Evolutionary conservation across 2,888 invertebrate genomes (phyloP), one percentile per base, ranked within the genome.

Genomic region (Ornithoptera alexandrae): DNA sequence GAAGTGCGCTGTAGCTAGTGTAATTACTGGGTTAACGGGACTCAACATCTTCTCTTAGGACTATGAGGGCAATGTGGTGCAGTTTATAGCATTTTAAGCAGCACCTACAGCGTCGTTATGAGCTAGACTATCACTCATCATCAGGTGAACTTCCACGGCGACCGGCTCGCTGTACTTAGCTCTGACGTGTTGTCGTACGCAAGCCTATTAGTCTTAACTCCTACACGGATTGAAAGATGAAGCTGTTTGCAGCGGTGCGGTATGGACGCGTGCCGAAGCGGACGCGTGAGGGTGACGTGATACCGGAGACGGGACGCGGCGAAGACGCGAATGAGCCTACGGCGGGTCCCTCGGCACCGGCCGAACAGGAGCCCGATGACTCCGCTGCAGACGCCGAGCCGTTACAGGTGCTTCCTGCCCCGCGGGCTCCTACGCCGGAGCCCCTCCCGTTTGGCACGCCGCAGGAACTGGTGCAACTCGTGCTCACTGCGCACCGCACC

Each of bases 211-310:
- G 30, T 30, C 4, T 30, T 30, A 30, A 30, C 30, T 30, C 3
- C 5, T 30, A 5, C 30, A 30, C 30, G 30, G 30, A 5, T 30
- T 30, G 30, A 30, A 3, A 30, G 30, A 30, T 30, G 30, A 30
- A 30, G 17, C 17, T 62, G 36, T 61, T 4, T 22, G 66, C 93
- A 98, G 98, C 98, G 84, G 98, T 98, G 75, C 94, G 98, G 84
- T 99, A 99, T 94, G 98, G 99, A 76, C 95, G 98, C 75, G 98
- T 98, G 78, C 98, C 99, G 74, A 99, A 98, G 90, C 94, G 98
- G 79, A 95, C 97, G 72, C 94, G 98, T 78, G 98, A 98, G 87
- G 73, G 78, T 2, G 84, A 88, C 42, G 77, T 72, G 69, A 76
- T 80, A 75, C 79, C 81, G 4, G 83, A 84, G n/a, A 73, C 80